phyloP scores from a whole-genome alignment of 2,113 vertebrate genomes.

The Pelobates fuscus region DNA sequence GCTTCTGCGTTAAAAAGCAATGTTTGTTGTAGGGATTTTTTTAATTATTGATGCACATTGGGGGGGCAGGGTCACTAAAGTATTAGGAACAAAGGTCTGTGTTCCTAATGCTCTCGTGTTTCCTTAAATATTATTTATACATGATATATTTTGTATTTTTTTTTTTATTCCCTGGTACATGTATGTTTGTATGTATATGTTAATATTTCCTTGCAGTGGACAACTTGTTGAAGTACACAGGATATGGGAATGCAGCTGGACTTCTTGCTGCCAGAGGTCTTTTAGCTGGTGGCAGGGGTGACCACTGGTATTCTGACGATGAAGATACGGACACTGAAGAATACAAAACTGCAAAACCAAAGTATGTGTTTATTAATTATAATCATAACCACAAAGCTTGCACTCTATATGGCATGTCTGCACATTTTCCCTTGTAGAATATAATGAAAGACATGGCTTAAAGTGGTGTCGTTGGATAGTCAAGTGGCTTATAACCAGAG shows the following conservation, averaged over 20 bases:
- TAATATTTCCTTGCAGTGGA: constrained; percentile 80
- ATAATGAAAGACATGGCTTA: no score
- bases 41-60: no score
- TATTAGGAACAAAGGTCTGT: no score
- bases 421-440: constrained; percentile 37
- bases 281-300: constrained; percentile 89
- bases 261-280: constrained; percentile 89
- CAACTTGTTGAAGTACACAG: constrained; percentile 94
- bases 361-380: constrained; percentile 63
- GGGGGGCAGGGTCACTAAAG: no score
- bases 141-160: no score
- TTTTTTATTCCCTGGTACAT: not conserved
- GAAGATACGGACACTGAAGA: constrained; percentile 97
- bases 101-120: no score
- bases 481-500: no score
- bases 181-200: no score
- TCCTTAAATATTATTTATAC: no score
- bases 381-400: not conserved
- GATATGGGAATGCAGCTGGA: constrained; percentile 94
- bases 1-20: no score
- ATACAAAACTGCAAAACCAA: constrained; percentile 92
- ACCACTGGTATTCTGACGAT: constrained; percentile 93
- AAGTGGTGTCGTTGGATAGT: no score
- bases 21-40: no score
- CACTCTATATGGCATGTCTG: not conserved